Percentiles rank a stretch among this genome's conserved stretches.
phyloP scores from a whole-genome alignment of 2,113 vertebrate species.

The Clupea harengus region DNA sequence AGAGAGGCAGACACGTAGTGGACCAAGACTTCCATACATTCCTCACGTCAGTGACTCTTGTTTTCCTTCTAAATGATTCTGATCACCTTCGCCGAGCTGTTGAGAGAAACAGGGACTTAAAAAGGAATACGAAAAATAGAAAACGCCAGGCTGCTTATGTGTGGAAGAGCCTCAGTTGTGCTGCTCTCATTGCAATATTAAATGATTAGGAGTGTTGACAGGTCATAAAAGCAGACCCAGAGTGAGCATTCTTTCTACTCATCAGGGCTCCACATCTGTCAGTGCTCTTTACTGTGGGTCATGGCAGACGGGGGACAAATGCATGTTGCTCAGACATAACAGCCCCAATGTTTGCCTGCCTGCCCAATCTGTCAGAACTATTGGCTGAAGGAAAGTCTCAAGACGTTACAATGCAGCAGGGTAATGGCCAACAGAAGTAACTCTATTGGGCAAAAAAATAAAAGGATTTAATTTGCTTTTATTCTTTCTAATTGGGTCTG shows the following conservation, averaged over 20 bases:
- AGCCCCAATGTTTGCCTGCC: background rate
- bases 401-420: background rate
- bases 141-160: conserved; percentile 59
- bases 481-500: background rate
- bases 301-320: conserved; percentile 6
- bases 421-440: background rate
- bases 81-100: conserved; percentile 63
- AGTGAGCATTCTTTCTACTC: conserved; percentile 60
- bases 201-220: conserved; percentile 69
- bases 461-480: background rate
- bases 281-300: conserved; percentile 30
- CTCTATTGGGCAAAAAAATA: background rate
- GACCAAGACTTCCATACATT: conserved; percentile 65
- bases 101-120: conserved; percentile 68
- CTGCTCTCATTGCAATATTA: conserved; percentile 67
- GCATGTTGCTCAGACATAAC: background rate
- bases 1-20: conserved; percentile 54
- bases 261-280: conserved; percentile 64
- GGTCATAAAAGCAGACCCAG: conserved; percentile 63
- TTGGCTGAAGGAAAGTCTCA: background rate
- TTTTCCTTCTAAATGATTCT: conserved; percentile 64
- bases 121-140: conserved; percentile 36
- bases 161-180: conserved; percentile 52
- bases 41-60: conserved; percentile 63
- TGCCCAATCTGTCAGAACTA: background rate